Evolutionary conservation across 2,888 invertebrate genomes (phyloP), one percentile per base, ranked within the genome.

Genomic region (Drosophila pseudotalamancana): DNA sequence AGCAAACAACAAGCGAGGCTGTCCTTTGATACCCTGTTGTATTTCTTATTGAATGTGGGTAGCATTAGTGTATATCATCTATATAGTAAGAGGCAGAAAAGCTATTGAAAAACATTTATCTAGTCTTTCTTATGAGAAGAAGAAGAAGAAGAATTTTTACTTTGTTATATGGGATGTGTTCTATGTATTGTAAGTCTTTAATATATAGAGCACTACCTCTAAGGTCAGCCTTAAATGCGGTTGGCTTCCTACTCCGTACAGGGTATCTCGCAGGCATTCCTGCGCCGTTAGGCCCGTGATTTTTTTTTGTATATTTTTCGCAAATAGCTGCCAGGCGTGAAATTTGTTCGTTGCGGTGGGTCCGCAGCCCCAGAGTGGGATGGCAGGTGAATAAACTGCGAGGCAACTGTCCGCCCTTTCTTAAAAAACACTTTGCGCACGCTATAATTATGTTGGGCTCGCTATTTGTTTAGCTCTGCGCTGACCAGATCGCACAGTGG

Each of bases 321-420:
- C 78, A 79, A 88, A 89, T 89, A 83, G 89, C 89, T 90, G 77
- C 87, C 67, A 89, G 90, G 89, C 89, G 90, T 88, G 80, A 89
- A 90, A 83, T 84, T 77, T 62, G 62, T 57, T 53, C 59, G 45
- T 39, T 51, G 56, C 40, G 56, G 72, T 55, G 74, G 67, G 62
- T 78, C 43, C 14, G 14, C 25, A 50, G 50, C 19, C 25, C 29
- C 67, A 8, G 4, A 35, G 59, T 55, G 64, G 57, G 69, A 53
- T 37, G 72, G 82, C 89, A 89, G 89, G 90, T 89, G 90, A 90
- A 89, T 81, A 90, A 89, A 90, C 89, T 89, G 84, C 67, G 65
- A 53, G 74, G 76, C 75, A 88, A 81, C 85, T 89, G 90, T 89
- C 89, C 89, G 89, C 89, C 89, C 78, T 74, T 73, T 82, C 82